A percentile compares a stretch with the other conserved stretches of the same genome.
Conservation (phyloP, 2,797 vertebrate species). For the Rhynchotus rufescens region DNA sequence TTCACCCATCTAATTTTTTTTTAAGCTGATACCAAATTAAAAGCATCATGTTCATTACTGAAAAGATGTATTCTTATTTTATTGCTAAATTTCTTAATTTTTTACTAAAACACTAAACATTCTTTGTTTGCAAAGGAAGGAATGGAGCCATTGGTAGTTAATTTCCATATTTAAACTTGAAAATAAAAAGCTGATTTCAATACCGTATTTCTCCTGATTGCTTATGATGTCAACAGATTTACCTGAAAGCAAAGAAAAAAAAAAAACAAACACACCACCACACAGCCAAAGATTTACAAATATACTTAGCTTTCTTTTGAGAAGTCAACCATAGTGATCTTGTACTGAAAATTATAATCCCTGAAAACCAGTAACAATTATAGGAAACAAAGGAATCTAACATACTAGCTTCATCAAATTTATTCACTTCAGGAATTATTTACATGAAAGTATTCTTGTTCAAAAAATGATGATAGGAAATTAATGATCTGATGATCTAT, state of each 20-base stretch:
- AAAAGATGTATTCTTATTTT: neutral
- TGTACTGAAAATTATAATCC: neutral
- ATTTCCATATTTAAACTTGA: neutral
- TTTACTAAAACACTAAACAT: neutral
- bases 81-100: neutral
- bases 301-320: neutral
- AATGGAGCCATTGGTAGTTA: neutral
- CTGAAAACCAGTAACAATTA: neutral
- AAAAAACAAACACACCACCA: neutral
- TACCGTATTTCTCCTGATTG: neutral
- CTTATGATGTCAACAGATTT: neutral
- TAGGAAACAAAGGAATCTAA: neutral
- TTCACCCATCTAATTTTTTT: neutral
- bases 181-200: neutral
- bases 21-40: neutral
- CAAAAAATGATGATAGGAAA: neutral
- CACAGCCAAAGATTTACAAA: neutral
- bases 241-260: too few species aligned
- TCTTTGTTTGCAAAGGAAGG: neutral
- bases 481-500: neutral
- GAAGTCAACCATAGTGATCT: neutral
- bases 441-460: neutral
- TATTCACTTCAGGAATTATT: neutral
- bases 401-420: neutral
- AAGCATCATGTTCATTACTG: neutral